Conservation (phyloP, 2,797 vertebrate genomes). For the Psittacula echo region DNA sequence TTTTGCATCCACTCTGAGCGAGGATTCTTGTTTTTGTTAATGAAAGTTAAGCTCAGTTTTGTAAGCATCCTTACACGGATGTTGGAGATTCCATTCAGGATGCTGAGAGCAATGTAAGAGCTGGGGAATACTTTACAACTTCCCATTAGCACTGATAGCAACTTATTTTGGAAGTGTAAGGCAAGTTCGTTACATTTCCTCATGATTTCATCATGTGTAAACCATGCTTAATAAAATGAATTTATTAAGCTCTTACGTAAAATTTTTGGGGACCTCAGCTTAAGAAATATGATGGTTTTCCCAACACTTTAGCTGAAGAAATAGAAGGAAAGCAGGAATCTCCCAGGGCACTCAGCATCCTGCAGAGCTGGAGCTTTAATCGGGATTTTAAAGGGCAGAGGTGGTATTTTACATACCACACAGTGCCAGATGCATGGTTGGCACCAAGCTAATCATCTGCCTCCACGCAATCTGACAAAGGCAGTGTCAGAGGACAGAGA, state of each 20-base stretch:
- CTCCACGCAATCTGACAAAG: not conserved
- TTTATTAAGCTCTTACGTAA: not conserved
- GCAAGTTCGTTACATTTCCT: not conserved
- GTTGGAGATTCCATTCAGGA: not conserved
- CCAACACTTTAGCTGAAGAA: not conserved
- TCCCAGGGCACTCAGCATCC: not conserved
- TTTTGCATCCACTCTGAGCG: not conserved
- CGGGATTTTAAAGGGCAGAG: not conserved
- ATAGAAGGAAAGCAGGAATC: not conserved
- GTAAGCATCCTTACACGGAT: accelerated
- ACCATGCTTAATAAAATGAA: not conserved
- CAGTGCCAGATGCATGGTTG: not conserved
- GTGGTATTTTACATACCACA: not conserved
- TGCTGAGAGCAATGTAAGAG: not conserved
- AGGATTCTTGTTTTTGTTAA: not conserved
- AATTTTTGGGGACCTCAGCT: not conserved
- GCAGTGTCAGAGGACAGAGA: not conserved
- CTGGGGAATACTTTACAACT: not conserved
- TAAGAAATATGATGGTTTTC: not conserved
- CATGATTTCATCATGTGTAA: not conserved
- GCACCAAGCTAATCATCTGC: not conserved
- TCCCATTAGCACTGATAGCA: not conserved
- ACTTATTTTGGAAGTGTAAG: not conserved
- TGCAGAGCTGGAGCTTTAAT: not conserved
- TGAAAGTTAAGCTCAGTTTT: not conserved